Percentiles rank a stretch among this genome's conserved stretches.
Conservation (phyloP, 2,888 invertebrate species). For the Peribatodes rhomboidaria region DNA sequence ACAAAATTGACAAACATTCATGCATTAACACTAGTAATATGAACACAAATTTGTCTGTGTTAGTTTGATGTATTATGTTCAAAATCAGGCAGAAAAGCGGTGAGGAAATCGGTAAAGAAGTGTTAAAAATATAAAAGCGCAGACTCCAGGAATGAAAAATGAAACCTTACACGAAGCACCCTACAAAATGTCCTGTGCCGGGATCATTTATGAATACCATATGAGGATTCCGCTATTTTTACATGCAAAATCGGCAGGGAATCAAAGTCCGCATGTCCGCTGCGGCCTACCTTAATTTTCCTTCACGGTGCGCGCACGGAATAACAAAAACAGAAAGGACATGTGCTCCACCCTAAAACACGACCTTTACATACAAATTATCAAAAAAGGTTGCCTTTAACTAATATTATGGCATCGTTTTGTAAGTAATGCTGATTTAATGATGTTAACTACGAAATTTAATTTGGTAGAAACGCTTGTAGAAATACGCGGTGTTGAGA, state of each 20-base stretch:
- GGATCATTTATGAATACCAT: conserved; percentile 76
- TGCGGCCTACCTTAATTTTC: conserved; percentile 81
- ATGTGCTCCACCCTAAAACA: conserved; percentile 64
- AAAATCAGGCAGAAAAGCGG: background rate
- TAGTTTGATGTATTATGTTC: too few species aligned
- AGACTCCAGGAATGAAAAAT: conserved; percentile 14
- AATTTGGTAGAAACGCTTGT: conserved; percentile 65
- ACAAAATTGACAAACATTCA: too few species aligned
- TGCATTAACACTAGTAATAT: background rate
- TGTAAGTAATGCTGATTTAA: conserved; percentile 49
- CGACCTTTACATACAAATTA: conserved; percentile 73
- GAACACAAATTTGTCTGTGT: background rate
- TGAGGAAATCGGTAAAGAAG: background rate
- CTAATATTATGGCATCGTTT: conserved; percentile 54
- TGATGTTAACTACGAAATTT: conserved; percentile 65
- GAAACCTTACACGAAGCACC: conserved; percentile 55
- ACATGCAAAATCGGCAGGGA: conserved; percentile 76
- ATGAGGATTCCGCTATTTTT: conserved; percentile 72
- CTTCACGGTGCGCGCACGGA: conserved; percentile 68
- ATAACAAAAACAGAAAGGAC: conserved; percentile 75
- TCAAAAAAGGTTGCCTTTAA: conserved; percentile 54
- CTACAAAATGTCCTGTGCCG: conserved; percentile 61
- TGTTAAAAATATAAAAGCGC: background rate
- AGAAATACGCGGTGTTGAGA: conserved; percentile 68
- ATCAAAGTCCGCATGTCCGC: conserved; percentile 80